A percentile compares a stretch with the other conserved stretches of the same genome.
These are phyloP conservation scores for Anguilla japonica DNA, from an alignment of 2,113 vertebrate species.

Conservation along the genomic window DNA sequence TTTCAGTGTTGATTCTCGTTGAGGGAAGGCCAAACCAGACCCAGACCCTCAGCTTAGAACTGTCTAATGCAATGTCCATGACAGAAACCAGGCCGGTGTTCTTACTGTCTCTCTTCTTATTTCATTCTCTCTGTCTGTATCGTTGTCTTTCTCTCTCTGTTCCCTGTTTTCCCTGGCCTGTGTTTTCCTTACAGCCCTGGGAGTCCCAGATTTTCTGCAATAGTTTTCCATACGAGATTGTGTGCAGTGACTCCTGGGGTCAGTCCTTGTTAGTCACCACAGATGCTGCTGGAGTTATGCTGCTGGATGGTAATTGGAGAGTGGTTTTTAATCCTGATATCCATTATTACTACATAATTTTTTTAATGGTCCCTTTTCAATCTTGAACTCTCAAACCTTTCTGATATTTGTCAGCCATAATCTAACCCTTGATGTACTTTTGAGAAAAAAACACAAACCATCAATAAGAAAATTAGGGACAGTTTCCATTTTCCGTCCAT, in stretches of 20 bases:
- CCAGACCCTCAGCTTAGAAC: neutral
- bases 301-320: conserved; percentile 71
- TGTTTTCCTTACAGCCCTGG: conserved; percentile 82
- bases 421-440: too few species aligned
- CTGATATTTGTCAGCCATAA: too few species aligned
- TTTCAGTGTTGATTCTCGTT: neutral
- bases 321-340: neutral
- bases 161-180: neutral
- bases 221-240: conserved; percentile 87
- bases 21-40: neutral
- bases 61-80: neutral
- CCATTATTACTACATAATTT: neutral
- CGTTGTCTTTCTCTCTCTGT: neutral
- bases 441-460: too few species aligned
- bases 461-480: too few species aligned
- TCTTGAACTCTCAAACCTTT: too few species aligned
- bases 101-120: neutral
- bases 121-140: neutral
- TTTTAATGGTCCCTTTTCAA: neutral
- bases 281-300: conserved; percentile 85
- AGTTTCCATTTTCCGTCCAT: too few species aligned
- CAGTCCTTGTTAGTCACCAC: conserved; percentile 91
- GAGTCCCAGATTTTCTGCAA: conserved; percentile 94
- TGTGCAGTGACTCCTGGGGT: conserved; percentile 95
- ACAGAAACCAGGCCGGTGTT: neutral